Evolutionary conservation across 2,888 invertebrate genomes (phyloP).

Genomic region (Orchesella flavescens): DNA sequence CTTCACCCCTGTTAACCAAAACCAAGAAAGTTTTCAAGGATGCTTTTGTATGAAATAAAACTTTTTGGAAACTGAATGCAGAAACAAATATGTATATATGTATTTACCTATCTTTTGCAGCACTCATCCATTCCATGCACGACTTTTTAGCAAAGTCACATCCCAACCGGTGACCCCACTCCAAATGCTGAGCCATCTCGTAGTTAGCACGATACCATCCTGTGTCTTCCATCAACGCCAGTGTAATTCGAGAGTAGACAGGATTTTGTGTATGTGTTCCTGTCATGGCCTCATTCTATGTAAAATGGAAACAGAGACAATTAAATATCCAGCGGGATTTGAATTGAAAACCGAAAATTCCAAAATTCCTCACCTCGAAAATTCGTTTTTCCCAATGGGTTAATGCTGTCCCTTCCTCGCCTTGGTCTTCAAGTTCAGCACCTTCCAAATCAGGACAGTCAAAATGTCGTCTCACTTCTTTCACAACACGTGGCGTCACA

Average conservation of each 20-base stretch:
- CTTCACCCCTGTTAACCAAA: slow-evolving; percentile 79
- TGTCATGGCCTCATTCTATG: slow-evolving; percentile 98
- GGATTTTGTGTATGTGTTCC: slow-evolving; percentile 99
- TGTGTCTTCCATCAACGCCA: slow-evolving; percentile 98
- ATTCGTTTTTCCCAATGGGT: slow-evolving; percentile 99
- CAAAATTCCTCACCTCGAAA: slow-evolving; percentile 92
- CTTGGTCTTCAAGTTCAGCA: slow-evolving; percentile 98
- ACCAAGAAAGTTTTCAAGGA: not conserved
- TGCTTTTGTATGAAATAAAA: too few species aligned
- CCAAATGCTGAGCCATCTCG: slow-evolving; percentile 86
- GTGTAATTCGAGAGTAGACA: slow-evolving; percentile 93
- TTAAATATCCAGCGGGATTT: not conserved
- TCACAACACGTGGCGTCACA: slow-evolving; percentile 91
- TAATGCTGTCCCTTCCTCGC: slow-evolving; percentile 95
- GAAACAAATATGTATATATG: too few species aligned
- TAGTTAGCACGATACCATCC: slow-evolving; percentile 98
- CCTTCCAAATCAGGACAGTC: slow-evolving; percentile 91
- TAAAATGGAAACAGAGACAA: not conserved
- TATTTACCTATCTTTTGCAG: slow-evolving; percentile 82
- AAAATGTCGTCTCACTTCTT: slow-evolving; percentile 91
- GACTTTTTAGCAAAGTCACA: slow-evolving; percentile 95
- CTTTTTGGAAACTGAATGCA: too few species aligned
- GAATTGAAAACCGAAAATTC: too few species aligned
- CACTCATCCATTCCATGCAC: slow-evolving; percentile 96
- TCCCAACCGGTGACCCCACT: slow-evolving; percentile 93